phyloP scores from a whole-genome alignment of 2,113 vertebrate genomes.

The Numenius arquata region DNA sequence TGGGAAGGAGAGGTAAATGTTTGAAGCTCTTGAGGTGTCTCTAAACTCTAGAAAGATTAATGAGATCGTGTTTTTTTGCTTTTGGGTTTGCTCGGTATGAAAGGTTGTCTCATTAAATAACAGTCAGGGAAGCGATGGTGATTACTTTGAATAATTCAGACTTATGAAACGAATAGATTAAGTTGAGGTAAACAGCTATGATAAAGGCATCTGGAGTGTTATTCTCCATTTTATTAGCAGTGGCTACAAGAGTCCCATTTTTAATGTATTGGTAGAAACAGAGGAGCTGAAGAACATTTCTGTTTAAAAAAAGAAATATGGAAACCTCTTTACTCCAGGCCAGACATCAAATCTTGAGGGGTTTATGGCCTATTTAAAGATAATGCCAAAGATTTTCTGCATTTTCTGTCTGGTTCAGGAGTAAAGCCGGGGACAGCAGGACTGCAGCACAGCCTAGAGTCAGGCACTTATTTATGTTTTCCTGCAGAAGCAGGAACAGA shows the following conservation, averaged over 20 bases:
- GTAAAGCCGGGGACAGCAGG: not conserved
- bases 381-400: not conserved
- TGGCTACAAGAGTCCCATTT: not conserved
- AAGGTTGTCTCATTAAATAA: constrained; percentile 66
- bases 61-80: constrained; percentile 19
- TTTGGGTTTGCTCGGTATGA: constrained; percentile 62
- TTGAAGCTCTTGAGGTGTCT: constrained; percentile 75
- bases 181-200: constrained; percentile 65
- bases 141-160: constrained; percentile 56
- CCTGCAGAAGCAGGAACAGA: not conserved
- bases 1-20: constrained; percentile 97
- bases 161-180: constrained; percentile 53
- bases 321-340: not conserved
- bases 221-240: not conserved
- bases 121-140: constrained; percentile 51
- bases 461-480: not conserved
- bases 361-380: not conserved
- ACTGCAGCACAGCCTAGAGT: not conserved
- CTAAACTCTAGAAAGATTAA: constrained; percentile 73
- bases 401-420: not conserved
- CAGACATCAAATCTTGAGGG: not conserved
- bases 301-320: not conserved
- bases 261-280: not conserved
- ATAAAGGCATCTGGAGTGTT: constrained; percentile 11
- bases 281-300: not conserved